Percentiles rank a stretch among this genome's conserved stretches.
Conservation (phyloP, 2,797 vertebrate species). For the Gymnothorax reevesii region DNA sequence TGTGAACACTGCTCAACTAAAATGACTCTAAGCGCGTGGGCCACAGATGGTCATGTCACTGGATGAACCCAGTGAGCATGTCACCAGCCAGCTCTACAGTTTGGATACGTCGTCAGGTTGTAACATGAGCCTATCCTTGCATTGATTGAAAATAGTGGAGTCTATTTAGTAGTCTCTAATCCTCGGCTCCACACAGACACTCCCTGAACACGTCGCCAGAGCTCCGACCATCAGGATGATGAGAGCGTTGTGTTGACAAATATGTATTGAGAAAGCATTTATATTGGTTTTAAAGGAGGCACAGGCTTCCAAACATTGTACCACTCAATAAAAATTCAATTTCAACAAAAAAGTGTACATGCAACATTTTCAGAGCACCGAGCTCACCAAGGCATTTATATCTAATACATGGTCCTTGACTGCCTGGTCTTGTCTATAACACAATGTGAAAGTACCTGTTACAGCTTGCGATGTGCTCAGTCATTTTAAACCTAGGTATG, state of each 20-base stretch:
- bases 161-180: background rate
- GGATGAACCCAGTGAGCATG: too few relatives aligned
- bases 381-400: background rate
- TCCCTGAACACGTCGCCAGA: background rate
- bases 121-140: too few relatives aligned
- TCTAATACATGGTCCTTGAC: background rate
- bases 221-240: background rate
- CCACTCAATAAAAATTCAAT: background rate
- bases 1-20: too few relatives aligned
- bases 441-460: background rate
- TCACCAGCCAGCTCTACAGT: background rate
- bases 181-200: too few relatives aligned
- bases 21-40: too few relatives aligned
- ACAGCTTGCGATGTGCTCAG: background rate
- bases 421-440: background rate
- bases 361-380: background rate
- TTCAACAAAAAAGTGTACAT: background rate
- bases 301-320: background rate
- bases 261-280: background rate
- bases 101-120: background rate
- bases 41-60: too few relatives aligned
- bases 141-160: background rate
- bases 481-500: too few relatives aligned
- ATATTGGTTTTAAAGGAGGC: background rate
- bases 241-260: background rate